Conservation (phyloP, 2,888 invertebrate genomes). For the Dugesia japonica region DNA sequence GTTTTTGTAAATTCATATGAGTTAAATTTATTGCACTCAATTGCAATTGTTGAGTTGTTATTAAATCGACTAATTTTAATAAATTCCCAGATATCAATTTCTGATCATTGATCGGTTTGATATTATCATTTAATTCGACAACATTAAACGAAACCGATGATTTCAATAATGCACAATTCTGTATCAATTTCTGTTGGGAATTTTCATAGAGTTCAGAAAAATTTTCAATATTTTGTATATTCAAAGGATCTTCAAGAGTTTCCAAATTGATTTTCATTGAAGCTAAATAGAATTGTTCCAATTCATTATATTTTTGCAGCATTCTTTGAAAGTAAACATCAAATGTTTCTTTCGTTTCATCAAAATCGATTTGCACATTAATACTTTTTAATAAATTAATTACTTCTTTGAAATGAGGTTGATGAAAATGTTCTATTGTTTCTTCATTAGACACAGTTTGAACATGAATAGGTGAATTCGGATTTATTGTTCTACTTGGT, state of each 20-base stretch:
- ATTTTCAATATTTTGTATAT: not conserved
- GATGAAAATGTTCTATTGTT: not conserved
- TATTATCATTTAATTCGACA: not conserved
- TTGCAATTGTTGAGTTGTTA: not conserved
- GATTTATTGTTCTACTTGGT: not conserved
- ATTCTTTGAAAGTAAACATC: not conserved
- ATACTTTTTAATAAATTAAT: not conserved
- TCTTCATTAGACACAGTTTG: not conserved
- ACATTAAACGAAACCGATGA: not conserved
- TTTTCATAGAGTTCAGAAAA: not conserved
- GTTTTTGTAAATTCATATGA: not conserved
- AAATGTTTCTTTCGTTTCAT: not conserved
- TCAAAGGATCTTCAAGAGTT: not conserved
- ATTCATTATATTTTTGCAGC: not conserved
- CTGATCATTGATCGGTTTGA: not conserved
- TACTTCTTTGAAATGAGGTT: not conserved
- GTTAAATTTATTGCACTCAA: not conserved
- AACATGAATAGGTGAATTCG: not conserved
- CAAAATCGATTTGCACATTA: not conserved
- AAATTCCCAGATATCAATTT: not conserved
- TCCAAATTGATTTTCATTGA: slow-evolving; percentile 1
- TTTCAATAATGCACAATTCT: not conserved
- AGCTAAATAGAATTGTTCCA: not conserved
- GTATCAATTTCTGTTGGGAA: not conserved
- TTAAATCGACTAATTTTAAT: not conserved